Conservation (phyloP, 1,140 invertebrate genomes). For the Atopsyche davidsoni region DNA sequence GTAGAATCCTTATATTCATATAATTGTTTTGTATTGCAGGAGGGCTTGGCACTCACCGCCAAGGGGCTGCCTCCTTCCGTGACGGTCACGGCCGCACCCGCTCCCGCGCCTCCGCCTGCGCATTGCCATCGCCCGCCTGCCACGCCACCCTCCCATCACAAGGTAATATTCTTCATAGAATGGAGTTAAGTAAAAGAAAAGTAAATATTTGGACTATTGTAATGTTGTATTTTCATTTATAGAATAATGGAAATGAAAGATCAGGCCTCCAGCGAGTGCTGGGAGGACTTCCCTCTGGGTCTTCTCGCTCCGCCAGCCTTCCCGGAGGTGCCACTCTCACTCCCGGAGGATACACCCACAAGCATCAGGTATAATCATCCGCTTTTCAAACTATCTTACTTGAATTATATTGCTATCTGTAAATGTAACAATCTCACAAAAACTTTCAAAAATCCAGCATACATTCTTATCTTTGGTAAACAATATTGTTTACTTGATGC, state of each 20-base stretch:
- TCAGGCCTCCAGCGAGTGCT: conserved; percentile 21
- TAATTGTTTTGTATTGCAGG: conserved; percentile 10
- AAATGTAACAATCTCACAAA: too few species aligned
- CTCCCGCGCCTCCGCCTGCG: conserved; percentile 46
- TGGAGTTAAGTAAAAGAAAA: too few species aligned
- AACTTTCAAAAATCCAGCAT: too few species aligned
- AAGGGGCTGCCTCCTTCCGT: conserved; percentile 47
- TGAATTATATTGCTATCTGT: conserved; percentile 6
- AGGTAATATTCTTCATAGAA: too few species aligned
- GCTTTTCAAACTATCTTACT: too few species aligned
- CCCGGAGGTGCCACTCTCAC: conserved; percentile 54
- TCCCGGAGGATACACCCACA: conserved; percentile 37
- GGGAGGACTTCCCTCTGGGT: conserved; percentile 15
- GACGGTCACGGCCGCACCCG: conserved; percentile 46
- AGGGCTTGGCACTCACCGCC: conserved; percentile 38
- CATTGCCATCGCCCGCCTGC: conserved; percentile 38
- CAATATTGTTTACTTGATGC: too few species aligned
- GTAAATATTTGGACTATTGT: too few species aligned
- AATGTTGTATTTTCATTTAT: neutral
- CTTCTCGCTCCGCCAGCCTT: conserved; percentile 35
- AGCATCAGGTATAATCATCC: conserved; percentile 24
- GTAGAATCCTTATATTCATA: too few species aligned
- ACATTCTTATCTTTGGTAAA: too few species aligned
- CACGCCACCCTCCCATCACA: conserved; percentile 33
- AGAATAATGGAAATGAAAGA: conserved; percentile 10